These are phyloP conservation scores for Diadema setosum DNA, from an alignment of 35 echinoderm and acorn worm species.

Conservation along the genomic window DNA sequence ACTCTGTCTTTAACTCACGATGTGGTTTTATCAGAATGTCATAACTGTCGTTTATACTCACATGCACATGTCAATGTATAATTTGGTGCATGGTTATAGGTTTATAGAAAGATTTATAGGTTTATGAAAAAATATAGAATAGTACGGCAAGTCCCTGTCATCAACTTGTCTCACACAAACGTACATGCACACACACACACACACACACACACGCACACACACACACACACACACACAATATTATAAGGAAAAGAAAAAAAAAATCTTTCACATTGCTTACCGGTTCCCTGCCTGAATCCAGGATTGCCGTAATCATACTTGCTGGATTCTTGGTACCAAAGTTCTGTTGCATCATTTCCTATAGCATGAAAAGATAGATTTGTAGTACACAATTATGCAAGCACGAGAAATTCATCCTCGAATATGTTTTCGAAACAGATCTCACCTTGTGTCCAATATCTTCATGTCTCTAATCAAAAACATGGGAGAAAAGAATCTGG, in stretches of 20 bases:
- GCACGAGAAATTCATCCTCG: too few relatives aligned
- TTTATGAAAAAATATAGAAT: too few relatives aligned
- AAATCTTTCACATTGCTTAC: too few relatives aligned
- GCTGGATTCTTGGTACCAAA: constrained; percentile 80
- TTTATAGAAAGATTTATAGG: background rate
- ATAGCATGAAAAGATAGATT: background rate
- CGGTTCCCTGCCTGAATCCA: constrained; percentile 72
- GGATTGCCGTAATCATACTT: constrained; percentile 75
- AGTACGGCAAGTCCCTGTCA: too few relatives aligned
- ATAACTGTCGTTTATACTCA: background rate
- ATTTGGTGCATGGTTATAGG: background rate
- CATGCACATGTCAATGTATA: background rate
- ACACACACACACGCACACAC: background rate
- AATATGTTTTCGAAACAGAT: too few relatives aligned
- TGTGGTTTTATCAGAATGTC: background rate
- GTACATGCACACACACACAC: background rate
- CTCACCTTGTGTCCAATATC: too few relatives aligned
- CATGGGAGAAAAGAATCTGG: too few relatives aligned
- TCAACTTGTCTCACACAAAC: background rate
- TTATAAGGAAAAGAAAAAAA: background rate
- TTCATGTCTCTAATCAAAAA: too few relatives aligned
- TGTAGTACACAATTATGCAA: background rate
- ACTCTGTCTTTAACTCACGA: background rate
- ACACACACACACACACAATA: background rate
- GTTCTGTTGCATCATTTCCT: constrained; percentile 79